Conservation (phyloP, 1,140 invertebrate species). For the Drosophila tropicalis region DNA sequence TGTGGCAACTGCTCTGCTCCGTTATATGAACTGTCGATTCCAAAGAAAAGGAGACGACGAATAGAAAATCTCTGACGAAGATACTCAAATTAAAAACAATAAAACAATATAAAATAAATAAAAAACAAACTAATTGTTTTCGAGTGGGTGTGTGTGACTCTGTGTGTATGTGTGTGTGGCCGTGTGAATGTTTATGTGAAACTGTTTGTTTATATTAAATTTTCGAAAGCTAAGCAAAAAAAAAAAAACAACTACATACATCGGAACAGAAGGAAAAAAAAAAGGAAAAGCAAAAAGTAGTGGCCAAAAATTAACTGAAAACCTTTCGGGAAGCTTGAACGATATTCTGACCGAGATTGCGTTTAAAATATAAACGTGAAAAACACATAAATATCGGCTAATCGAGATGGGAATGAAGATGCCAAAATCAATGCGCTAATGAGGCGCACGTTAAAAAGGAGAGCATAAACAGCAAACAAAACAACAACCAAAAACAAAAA, state of each 20-base stretch:
- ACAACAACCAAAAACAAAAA: conserved; percentile 1
- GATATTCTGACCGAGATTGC: conserved; percentile 64
- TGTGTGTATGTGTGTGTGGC: conserved; percentile 25
- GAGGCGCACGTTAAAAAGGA: conserved; percentile 32
- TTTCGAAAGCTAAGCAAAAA: conserved; percentile 53
- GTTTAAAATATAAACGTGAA: conserved; percentile 33
- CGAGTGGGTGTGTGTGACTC: conserved; percentile 4
- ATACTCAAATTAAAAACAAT: conserved; percentile 7
- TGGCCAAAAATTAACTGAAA: conserved; percentile 46
- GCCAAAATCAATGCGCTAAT: conserved; percentile 51
- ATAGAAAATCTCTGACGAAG: not conserved
- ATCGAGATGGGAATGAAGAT: conserved; percentile 44
- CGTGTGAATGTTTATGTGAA: conserved; percentile 13
- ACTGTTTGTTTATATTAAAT: conserved; percentile 42
- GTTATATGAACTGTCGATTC: not conserved
- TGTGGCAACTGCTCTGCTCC: not conserved
- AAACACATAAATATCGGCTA: conserved; percentile 71
- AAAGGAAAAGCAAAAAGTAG: conserved; percentile 26
- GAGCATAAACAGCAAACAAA: conserved; percentile 2
- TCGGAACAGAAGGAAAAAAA: too few species aligned
- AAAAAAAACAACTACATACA: conserved; percentile 25
- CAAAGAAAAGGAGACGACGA: not conserved
- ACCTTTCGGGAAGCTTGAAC: conserved; percentile 39
- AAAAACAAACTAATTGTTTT: conserved; percentile 31
- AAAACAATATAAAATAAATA: not conserved